Evolutionary conservation across 2,797 vertebrate genomes (phyloP).

Genomic region (Sylvilagus floridanus): DNA sequence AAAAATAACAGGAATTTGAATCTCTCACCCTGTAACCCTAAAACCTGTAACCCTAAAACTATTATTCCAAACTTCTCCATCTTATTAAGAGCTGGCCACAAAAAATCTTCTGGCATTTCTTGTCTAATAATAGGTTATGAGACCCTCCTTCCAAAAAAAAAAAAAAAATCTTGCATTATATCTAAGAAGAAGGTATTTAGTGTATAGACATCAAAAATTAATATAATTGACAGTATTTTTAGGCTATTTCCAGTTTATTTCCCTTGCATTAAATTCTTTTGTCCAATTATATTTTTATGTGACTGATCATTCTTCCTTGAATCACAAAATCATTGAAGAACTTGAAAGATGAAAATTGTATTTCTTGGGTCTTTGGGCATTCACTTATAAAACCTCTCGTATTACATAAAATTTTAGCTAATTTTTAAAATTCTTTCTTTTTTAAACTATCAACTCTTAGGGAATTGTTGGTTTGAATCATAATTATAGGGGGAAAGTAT

Average conservation of each 20-base stretch:
- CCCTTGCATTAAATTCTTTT: not conserved
- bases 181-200: not conserved
- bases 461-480: not conserved
- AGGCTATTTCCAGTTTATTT: not conserved
- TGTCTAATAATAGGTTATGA: not conserved
- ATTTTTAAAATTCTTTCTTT: not conserved
- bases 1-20: not conserved
- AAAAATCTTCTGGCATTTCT: not conserved
- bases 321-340: too few species aligned
- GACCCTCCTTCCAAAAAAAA: not conserved
- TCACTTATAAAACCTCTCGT: not conserved
- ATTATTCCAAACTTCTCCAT: not conserved
- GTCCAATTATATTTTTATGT: not conserved
- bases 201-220: not conserved
- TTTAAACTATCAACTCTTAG: not conserved
- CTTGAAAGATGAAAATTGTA: not conserved
- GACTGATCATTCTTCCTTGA: too few species aligned
- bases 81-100: not conserved
- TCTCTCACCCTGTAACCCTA: too few species aligned
- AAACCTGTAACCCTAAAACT: not conserved
- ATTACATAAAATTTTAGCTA: not conserved
- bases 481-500: not conserved
- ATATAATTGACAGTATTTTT: not conserved
- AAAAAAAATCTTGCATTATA: not conserved
- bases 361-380: not conserved